These are phyloP conservation scores for Nemoura dubitans DNA, from an alignment of 2,888 invertebrate genomes.

Conservation along the genomic window DNA sequence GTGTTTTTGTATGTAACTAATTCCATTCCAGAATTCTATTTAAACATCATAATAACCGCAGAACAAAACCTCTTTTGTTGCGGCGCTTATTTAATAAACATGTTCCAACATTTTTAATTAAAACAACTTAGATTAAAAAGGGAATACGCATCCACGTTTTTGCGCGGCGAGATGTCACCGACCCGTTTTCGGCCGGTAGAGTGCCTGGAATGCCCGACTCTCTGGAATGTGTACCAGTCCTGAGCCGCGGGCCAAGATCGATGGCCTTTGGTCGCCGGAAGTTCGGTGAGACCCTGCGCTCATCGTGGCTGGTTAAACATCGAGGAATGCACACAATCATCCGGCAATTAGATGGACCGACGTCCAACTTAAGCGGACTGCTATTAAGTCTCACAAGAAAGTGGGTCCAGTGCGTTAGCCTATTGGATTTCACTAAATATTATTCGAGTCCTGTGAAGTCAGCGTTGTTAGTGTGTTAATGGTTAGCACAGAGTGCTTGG, in stretches of 20 bases:
- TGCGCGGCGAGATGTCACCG: background rate
- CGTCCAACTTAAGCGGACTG: background rate
- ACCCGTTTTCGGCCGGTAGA: background rate
- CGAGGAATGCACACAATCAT: background rate
- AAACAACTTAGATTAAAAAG: slow-evolving; percentile 12
- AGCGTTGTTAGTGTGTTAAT: too few relatives aligned
- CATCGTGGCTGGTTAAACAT: background rate
- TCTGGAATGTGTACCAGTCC: too few relatives aligned
- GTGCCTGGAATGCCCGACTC: too few relatives aligned
- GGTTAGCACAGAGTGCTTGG: too few relatives aligned
- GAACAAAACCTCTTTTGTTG: background rate
- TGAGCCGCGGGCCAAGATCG: background rate
- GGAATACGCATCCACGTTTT: background rate
- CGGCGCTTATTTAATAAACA: background rate
- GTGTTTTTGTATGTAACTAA: too few relatives aligned
- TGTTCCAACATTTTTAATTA: background rate
- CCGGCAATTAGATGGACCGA: background rate
- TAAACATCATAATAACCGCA: background rate
- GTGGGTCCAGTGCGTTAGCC: too few relatives aligned
- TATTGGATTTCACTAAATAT: too few relatives aligned
- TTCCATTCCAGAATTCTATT: too few relatives aligned
- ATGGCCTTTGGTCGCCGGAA: background rate
- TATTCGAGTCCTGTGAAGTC: too few relatives aligned
- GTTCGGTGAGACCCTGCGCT: background rate
- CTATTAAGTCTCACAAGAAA: too few relatives aligned